Base-by-base conservation (phyloP, 2,888 invertebrate genomes). In the Chymomyza amoena region DNA sequence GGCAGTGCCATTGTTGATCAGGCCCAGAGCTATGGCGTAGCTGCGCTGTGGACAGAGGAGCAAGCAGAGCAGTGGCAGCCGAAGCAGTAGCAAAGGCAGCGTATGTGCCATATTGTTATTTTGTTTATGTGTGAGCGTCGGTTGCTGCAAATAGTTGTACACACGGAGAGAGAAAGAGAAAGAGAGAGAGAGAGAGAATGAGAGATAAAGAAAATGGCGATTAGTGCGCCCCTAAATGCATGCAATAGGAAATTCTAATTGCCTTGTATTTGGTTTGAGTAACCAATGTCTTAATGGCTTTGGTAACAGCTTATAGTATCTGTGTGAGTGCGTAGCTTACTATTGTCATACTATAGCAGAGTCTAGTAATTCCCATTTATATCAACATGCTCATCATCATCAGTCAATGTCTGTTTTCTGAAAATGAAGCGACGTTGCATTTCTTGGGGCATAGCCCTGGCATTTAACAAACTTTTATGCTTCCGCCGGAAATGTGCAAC, bases 321-420 rank as follows among this genome's bases (percentile, higher is more conserved):
- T 57, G 65, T 64, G 28, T 62, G 62, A 51, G 36, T 68, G 59
- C n/a, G 70, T 73, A 75, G 85, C 85, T 87, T 87, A 83, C 83
- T 85, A 83, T 83, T 83, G 88, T 83, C 85, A 13, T 13, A 13
- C 13, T 45, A 10, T 45, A 45, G 39, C 13, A 83, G 80, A 86
- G 80, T 73, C 79, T 79, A 86, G 76, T 86, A 88, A 87, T 79
- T 84, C 88, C 85, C 85, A 87, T 89, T 87, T 82, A 81, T 82
- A 83, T 81, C 87, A 89, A 88, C 89, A 87, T 89, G 83, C 84
- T 84, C 85, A 88, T 86, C 89, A 86, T 86, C 89, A 87, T 86
- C 85, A 86, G 85, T 86, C 85, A 88, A 86, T 86, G 85, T 86
- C 85, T 78, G 32, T 45, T 50, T 70, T 72, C 76, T 75, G 82